A percentile compares a stretch with the other conserved stretches of the same genome.
Conservation (phyloP, 2,888 invertebrate genomes). For the Charanyca ferruginea region DNA sequence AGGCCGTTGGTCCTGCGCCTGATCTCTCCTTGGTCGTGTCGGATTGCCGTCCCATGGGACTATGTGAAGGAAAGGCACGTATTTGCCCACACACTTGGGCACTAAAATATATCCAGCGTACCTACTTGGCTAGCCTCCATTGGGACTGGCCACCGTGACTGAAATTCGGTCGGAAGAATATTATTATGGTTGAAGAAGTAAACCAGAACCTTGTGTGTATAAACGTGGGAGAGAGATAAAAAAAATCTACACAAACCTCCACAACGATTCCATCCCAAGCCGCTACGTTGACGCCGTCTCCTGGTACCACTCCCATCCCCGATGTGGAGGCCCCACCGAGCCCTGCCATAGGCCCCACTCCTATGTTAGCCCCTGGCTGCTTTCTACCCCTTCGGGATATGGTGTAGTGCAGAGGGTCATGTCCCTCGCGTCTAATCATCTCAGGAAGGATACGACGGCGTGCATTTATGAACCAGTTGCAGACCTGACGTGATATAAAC, state of each 20-base stretch:
- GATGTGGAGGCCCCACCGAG: conserved; percentile 74
- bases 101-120: too few relatives aligned
- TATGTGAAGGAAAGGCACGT: too few relatives aligned
- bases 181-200: too few relatives aligned
- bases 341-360: conserved; percentile 76
- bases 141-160: too few relatives aligned
- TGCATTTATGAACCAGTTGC: conserved; percentile 99
- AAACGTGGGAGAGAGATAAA: not conserved
- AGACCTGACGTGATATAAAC: conserved; percentile 88
- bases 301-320: conserved; percentile 69
- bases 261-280: conserved; percentile 85
- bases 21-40: too few relatives aligned
- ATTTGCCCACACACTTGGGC: too few relatives aligned
- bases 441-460: conserved; percentile 97
- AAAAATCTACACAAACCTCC: conserved; percentile 71
- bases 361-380: conserved; percentile 83
- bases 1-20: too few relatives aligned
- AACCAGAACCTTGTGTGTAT: too few relatives aligned
- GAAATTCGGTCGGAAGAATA: too few relatives aligned
- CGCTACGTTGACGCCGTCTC: conserved; percentile 74
- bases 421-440: conserved; percentile 97
- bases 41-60: too few relatives aligned
- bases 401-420: conserved; percentile 97
- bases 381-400: conserved; percentile 97
- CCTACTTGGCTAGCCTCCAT: too few relatives aligned